phyloP scores from a whole-genome alignment of 2,113 vertebrate species.

The Notothenia rossii region DNA sequence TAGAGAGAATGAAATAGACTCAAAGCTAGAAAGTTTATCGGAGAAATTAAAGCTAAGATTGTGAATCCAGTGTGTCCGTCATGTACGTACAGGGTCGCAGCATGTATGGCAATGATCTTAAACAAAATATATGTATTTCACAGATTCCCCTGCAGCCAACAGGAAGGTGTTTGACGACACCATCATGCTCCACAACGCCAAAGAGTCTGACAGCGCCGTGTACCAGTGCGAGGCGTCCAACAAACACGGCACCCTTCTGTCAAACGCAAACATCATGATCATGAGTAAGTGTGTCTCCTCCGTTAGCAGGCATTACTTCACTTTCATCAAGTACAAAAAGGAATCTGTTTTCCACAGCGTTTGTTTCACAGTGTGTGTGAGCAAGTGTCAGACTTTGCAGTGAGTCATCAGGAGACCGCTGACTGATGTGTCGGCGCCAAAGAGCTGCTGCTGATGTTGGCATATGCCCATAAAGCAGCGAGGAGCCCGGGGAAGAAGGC shows the following conservation, averaged over 20 bases:
- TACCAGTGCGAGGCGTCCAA: constrained; percentile 95
- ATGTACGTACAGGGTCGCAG: background rate
- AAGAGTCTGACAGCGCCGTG: constrained; percentile 90
- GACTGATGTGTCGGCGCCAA: constrained; percentile 34
- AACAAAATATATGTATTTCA: background rate
- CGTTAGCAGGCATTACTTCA: background rate
- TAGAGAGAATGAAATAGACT: background rate
- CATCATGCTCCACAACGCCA: constrained; percentile 87
- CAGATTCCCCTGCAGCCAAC: constrained; percentile 76
- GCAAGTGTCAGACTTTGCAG: constrained; percentile 45
- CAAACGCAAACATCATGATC: constrained; percentile 92
- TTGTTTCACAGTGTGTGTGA: constrained; percentile 11
- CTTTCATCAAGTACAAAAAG: background rate
- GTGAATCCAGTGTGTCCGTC: background rate
- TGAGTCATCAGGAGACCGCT: constrained; percentile 41
- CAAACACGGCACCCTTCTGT: constrained; percentile 89
- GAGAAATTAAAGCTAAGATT: background rate
- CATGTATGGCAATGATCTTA: background rate
- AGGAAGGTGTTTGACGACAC: constrained; percentile 78
- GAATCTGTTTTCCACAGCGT: background rate
- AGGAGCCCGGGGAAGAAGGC: constrained; percentile 34
- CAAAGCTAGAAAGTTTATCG: background rate
- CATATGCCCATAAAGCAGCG: constrained; percentile 44
- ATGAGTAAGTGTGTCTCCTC: constrained; percentile 86
- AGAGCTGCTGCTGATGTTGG: constrained; percentile 37